phyloP scores from a whole-genome alignment of 2,113 vertebrate genomes.

The Elachura formosa region DNA sequence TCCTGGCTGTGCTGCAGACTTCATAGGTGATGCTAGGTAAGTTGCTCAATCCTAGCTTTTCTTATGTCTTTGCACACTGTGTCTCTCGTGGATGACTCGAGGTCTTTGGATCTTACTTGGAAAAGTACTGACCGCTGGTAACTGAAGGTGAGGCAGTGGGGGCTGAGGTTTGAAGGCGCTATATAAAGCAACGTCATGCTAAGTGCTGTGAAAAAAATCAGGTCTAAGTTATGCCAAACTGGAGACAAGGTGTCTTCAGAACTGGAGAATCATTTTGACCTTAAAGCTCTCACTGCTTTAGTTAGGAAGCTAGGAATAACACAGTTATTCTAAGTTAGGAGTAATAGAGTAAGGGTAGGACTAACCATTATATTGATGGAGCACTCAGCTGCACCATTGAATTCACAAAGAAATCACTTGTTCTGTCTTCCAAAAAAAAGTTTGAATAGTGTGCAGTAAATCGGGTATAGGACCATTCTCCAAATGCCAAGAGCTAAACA shows the following conservation, averaged over 20 bases:
- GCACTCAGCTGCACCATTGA: neutral
- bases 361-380: neutral
- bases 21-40: slow-evolving; percentile 49
- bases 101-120: neutral
- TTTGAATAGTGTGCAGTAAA: neutral
- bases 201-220: neutral
- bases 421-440: neutral
- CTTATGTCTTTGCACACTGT: neutral
- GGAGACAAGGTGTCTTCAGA: neutral
- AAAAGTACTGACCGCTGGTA: neutral
- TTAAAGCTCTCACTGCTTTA: neutral
- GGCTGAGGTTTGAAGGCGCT: neutral
- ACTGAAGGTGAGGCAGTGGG: neutral
- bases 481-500: neutral
- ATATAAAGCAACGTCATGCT: neutral
- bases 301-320: neutral
- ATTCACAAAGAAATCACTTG: slow-evolving; percentile 27
- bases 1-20: neutral
- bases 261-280: neutral
- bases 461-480: neutral
- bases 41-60: neutral
- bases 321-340: neutral
- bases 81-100: neutral
- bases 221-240: neutral
- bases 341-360: neutral